Base-by-base conservation (phyloP, 2,888 invertebrate species). In the Ptilodon capucinus region DNA sequence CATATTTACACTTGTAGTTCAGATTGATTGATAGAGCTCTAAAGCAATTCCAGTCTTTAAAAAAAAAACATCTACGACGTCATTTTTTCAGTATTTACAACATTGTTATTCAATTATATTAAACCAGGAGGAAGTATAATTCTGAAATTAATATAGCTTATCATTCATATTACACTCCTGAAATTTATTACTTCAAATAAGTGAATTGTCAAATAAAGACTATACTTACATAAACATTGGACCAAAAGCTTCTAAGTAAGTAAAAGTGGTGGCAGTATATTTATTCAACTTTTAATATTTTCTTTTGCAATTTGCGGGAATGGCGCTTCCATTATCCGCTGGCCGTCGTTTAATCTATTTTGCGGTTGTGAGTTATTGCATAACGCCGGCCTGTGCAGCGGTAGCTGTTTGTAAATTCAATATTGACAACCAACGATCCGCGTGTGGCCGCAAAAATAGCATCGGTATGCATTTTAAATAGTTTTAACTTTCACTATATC, bases 181-280 rank as follows among this genome's bases (percentile, higher is more conserved):
- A n/a, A n/a, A n/a, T n/a, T n/a, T n/a, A n/a, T n/a, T n/a, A n/a
- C n/a, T n/a, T n/a, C n/a, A n/a, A n/a, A n/a, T n/a, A n/a, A n/a
- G n/a, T n/a, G n/a, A n/a, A n/a, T n/a, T n/a, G n/a, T n/a, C n/a
- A n/a, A n/a, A 21, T 21, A 28, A 17, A 17, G 9, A 14, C 2
- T 5, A 11, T 17, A 17, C 8, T 7, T 2, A 35, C 11, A 17
- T 21, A 21, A 42, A 36, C 32, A 14, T 42, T 34, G 35, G 17
- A n/a, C 14, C 11, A n/a, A 16, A 35, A 16, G 34, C 42, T 18
- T 23, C 35, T 35, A 25, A 42, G 34, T 42, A 42, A 42, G 34
- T 42, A 42, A 42, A 42, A 30, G 41, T n/a, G 30, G 13, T n/a
- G 36, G 46, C 0, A 9, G 34, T n/a, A 35, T 58, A 53, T 44